phyloP scores from a whole-genome alignment of 30 jellyfish, hydroid and myxozoan species.

The Mastigias papua region DNA sequence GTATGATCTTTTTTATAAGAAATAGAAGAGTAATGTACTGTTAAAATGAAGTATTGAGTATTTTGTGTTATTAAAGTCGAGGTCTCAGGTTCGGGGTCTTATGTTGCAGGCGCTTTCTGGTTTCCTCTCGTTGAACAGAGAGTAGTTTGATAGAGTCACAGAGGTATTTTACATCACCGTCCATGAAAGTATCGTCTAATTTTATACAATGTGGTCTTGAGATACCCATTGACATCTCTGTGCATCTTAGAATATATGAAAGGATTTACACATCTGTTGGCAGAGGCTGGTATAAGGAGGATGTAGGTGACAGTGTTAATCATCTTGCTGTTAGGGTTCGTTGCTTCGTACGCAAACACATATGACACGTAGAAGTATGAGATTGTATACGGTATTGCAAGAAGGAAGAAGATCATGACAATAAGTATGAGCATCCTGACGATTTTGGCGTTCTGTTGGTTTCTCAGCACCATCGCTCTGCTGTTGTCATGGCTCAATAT shows the following conservation, averaged over 20 bases:
- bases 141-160: too few species aligned
- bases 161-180: too few species aligned
- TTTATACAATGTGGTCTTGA: not conserved
- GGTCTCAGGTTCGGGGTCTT: too few species aligned
- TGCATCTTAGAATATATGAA: conserved; percentile 42
- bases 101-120: too few species aligned
- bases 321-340: not conserved
- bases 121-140: too few species aligned
- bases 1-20: too few species aligned
- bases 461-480: conserved; percentile 48
- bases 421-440: conserved; percentile 41
- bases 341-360: not conserved
- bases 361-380: not conserved
- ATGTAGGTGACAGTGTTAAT: not conserved
- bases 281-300: conserved; percentile 14
- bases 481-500: conserved; percentile 35
- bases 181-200: not conserved
- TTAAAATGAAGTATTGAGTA: too few species aligned
- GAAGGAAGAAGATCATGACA: conserved; percentile 16
- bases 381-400: conserved; percentile 42
- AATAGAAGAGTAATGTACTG: too few species aligned
- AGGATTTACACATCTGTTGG: conserved; percentile 24
- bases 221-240: conserved; percentile 12
- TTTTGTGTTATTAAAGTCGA: too few species aligned
- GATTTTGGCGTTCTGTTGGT: conserved; percentile 27